Evolutionary conservation across 1,140 invertebrate genomes (phyloP).

Genomic region (Sminthurinus signatus): DNA sequence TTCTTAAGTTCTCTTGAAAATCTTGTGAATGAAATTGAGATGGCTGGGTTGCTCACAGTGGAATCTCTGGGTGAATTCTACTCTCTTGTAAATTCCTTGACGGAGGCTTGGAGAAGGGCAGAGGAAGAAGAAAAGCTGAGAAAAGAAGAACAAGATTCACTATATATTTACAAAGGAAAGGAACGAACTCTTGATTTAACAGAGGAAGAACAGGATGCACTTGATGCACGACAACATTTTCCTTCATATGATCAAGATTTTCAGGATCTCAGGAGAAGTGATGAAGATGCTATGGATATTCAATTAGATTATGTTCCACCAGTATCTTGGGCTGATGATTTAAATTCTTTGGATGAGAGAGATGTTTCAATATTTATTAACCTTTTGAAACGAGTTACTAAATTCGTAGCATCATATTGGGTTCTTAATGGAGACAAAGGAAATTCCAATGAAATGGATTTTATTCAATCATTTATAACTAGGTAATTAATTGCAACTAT

Average conservation of each 20-base stretch:
- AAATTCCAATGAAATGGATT: too few species aligned
- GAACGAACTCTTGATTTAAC: constrained; percentile 52
- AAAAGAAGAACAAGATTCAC: constrained; percentile 65
- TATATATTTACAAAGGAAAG: constrained; percentile 67
- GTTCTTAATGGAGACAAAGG: too few species aligned
- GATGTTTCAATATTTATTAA: constrained; percentile 27
- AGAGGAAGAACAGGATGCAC: constrained; percentile 65
- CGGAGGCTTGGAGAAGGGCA: constrained; percentile 66
- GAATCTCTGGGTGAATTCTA: constrained; percentile 41
- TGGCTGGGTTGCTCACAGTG: constrained; percentile 26
- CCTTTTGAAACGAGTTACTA: constrained; percentile 9
- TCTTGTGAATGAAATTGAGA: constrained; percentile 21
- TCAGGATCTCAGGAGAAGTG: constrained; percentile 45
- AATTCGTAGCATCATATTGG: constrained; percentile 25
- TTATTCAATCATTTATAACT: too few species aligned
- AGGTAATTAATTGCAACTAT: too few species aligned
- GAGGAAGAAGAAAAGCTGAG: constrained; percentile 60
- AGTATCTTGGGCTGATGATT: too few species aligned
- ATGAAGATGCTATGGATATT: constrained; percentile 46
- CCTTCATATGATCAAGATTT: constrained; percentile 61
- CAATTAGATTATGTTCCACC: not conserved
- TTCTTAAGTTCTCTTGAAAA: not conserved
- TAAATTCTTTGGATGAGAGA: constrained; percentile 12
- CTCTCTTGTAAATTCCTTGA: constrained; percentile 54
- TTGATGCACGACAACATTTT: constrained; percentile 67